phyloP scores from a whole-genome alignment of 2,888 invertebrate species.

The Atethmia centrago region DNA sequence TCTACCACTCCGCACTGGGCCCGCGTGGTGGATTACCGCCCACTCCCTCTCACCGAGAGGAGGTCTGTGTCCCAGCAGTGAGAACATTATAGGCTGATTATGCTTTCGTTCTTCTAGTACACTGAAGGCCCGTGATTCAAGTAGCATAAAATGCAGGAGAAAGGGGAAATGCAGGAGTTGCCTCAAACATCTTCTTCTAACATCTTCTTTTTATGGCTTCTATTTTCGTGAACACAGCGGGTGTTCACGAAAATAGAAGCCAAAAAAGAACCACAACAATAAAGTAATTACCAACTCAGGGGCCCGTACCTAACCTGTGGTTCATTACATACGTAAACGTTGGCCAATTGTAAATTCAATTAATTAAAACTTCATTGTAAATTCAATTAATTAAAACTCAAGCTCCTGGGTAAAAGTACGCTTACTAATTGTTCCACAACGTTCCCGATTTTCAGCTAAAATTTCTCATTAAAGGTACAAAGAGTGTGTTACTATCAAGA shows the following conservation, averaged over 20 bases:
- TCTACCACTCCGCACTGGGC: no score
- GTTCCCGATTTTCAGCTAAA: constrained; percentile 41
- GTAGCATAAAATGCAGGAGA: no score
- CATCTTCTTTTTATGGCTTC: no score
- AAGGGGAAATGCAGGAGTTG: background rate
- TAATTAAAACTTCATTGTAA: constrained; percentile 38
- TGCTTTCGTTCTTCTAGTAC: background rate
- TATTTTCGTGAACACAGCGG: no score
- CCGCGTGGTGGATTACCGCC: no score
- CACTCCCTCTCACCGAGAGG: no score
- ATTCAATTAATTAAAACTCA: constrained; percentile 41
- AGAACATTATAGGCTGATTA: no score
- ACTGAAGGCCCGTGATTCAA: background rate
- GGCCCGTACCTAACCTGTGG: background rate
- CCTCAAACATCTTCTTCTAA: background rate
- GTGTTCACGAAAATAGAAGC: background rate
- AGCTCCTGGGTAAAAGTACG: constrained; percentile 10
- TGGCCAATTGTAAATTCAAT: constrained; percentile 42
- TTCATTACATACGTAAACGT: constrained; percentile 23
- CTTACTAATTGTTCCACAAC: constrained; percentile 38
- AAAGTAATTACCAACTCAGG: background rate
- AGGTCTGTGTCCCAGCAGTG: no score
- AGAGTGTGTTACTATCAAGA: constrained; percentile 47
- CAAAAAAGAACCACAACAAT: background rate
- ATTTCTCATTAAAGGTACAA: constrained; percentile 52